phyloP scores from a whole-genome alignment of 2,888 invertebrate species.

The Amblyteles armatorius region DNA sequence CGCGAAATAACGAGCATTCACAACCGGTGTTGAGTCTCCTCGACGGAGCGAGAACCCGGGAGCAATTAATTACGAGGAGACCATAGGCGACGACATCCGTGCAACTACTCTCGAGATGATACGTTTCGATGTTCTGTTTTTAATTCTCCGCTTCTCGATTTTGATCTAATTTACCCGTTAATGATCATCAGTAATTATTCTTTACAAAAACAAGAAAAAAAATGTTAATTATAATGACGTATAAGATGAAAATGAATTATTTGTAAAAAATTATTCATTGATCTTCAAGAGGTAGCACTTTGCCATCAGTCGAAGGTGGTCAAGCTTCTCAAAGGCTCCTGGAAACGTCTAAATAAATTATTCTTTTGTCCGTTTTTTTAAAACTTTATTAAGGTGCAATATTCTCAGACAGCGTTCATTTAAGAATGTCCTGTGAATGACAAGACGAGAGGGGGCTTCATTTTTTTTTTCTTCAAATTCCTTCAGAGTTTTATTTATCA shows the following conservation, averaged over 20 bases:
- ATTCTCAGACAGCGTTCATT: too few relatives aligned
- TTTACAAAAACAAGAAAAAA: not conserved
- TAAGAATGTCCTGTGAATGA: too few relatives aligned
- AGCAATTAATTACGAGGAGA: slow-evolving; percentile 18
- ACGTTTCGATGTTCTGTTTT: not conserved
- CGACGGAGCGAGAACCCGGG: not conserved
- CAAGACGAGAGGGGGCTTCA: too few relatives aligned
- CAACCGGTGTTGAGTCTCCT: slow-evolving; percentile 8
- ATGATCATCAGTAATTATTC: too few relatives aligned
- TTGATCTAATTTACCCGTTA: not conserved
- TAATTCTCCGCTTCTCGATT: not conserved
- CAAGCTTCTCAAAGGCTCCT: too few relatives aligned
- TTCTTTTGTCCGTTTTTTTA: too few relatives aligned
- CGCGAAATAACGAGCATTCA: slow-evolving; percentile 29
- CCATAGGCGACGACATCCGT: not conserved
- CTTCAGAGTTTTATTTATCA: not conserved
- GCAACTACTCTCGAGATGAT: not conserved
- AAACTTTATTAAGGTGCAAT: too few relatives aligned
- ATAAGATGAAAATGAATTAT: too few relatives aligned
- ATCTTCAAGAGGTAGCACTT: too few relatives aligned
- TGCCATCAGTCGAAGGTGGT: too few relatives aligned
- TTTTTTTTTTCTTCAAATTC: not conserved
- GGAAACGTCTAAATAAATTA: too few relatives aligned
- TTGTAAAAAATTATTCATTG: too few relatives aligned
- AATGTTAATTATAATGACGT: not conserved